These are phyloP conservation scores for Solea solea DNA, from an alignment of 2,113 vertebrate species.

Conservation along the genomic window DNA sequence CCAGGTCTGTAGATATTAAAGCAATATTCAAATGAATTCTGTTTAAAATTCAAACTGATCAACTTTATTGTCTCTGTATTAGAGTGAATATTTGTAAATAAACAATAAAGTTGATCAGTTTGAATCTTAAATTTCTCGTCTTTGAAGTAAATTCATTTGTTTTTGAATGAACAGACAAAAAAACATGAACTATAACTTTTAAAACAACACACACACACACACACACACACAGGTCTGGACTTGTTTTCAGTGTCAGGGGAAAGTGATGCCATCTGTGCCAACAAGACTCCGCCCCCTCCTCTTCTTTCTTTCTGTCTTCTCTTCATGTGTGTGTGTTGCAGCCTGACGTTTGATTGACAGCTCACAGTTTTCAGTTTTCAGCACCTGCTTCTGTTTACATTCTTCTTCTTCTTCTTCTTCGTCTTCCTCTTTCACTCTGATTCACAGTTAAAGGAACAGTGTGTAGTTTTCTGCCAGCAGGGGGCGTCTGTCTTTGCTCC, in stretches of 20 bases:
- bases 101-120: too few relatives aligned
- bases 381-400: slow-evolving; percentile 9
- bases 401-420: background rate
- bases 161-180: too few relatives aligned
- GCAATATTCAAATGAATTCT: too few relatives aligned
- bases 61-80: too few relatives aligned
- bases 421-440: background rate
- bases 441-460: background rate
- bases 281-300: background rate
- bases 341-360: slow-evolving; percentile 6
- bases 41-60: too few relatives aligned
- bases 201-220: background rate
- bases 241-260: slow-evolving; percentile 29
- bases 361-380: background rate
- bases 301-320: background rate
- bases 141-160: too few relatives aligned
- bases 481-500: too few relatives aligned
- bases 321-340: background rate
- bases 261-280: slow-evolving; percentile 32
- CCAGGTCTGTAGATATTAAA: too few relatives aligned
- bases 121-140: too few relatives aligned
- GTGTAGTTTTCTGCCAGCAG: too few relatives aligned
- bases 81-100: too few relatives aligned
- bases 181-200: too few relatives aligned
- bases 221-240: slow-evolving; percentile 23